Evolutionary conservation across 2,797 vertebrate genomes (phyloP).

Genomic region (Otolemur crassicaudatus): DNA sequence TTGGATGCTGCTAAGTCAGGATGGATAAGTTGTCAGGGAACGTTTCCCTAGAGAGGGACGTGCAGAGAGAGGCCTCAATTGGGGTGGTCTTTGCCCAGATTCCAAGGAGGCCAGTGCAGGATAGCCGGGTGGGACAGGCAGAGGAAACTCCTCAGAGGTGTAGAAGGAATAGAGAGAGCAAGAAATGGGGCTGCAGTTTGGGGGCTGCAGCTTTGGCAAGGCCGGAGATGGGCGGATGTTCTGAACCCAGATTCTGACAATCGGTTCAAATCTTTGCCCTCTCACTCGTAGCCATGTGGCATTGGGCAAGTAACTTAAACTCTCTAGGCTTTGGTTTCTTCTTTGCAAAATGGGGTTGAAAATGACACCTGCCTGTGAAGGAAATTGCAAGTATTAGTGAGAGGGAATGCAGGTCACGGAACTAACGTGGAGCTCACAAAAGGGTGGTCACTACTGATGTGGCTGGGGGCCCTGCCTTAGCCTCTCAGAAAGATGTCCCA

Average conservation of each 20-base stretch:
- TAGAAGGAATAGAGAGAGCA: not conserved
- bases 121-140: fast-evolving
- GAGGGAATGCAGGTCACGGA: not conserved
- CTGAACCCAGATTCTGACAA: not conserved
- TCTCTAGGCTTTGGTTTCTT: not conserved
- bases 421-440: not conserved
- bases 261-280: fast-evolving
- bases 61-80: not conserved
- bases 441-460: fast-evolving
- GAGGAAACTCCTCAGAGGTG: not conserved
- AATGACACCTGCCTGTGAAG: not conserved
- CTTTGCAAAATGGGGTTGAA: not conserved
- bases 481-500: not conserved
- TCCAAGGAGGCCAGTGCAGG: not conserved
- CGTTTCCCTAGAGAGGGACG: fast-evolving
- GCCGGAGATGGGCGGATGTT: not conserved
- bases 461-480: not conserved
- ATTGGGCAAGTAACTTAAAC: not conserved
- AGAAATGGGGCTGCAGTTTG: not conserved
- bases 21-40: not conserved
- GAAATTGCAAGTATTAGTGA: fast-evolving
- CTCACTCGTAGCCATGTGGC: not conserved
- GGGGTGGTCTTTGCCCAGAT: not conserved
- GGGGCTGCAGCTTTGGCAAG: no score
- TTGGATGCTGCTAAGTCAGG: fast-evolving